These are phyloP conservation scores for Hirtodrosophila duncani DNA, from an alignment of 2,888 invertebrate genomes.

Conservation along the genomic window DNA sequence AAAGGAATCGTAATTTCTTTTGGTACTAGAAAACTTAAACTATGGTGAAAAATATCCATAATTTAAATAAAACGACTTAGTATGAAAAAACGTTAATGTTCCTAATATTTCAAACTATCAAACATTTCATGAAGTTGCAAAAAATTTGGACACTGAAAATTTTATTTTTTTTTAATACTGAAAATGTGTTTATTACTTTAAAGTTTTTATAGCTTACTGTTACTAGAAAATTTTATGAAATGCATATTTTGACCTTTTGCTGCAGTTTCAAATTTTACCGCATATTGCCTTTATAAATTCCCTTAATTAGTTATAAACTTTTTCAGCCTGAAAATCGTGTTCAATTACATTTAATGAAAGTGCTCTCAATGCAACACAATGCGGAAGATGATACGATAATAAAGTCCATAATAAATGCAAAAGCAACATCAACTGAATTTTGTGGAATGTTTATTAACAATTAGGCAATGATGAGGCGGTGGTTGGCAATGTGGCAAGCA, in stretches of 20 bases:
- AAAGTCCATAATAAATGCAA: slow-evolving; percentile 19
- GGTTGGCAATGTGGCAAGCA: slow-evolving; percentile 27
- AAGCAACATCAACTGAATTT: slow-evolving; percentile 2
- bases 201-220: too few species aligned
- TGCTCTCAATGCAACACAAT: slow-evolving; percentile 1
- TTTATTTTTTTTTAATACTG: too few species aligned
- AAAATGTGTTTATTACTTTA: too few species aligned
- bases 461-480: slow-evolving; percentile 1
- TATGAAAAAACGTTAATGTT: too few species aligned
- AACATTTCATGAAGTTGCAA: too few species aligned
- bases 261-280: not conserved
- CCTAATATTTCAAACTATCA: too few species aligned
- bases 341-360: slow-evolving; percentile 31
- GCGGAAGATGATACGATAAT: slow-evolving; percentile 18
- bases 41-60: too few species aligned
- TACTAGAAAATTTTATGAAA: too few species aligned
- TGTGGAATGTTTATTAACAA: slow-evolving; percentile 6
- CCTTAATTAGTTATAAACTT: slow-evolving; percentile 47
- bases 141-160: too few species aligned
- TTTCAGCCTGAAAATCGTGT: slow-evolving; percentile 41
- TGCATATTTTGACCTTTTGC: not conserved
- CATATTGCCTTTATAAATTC: slow-evolving; percentile 22
- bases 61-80: too few species aligned
- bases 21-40: too few species aligned
- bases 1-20: too few species aligned